A percentile compares a stretch with the other conserved stretches of the same genome.
These are phyloP conservation scores for Axea sp. DNA, from an alignment of 2,888 invertebrate species.

Conservation along the genomic window DNA sequence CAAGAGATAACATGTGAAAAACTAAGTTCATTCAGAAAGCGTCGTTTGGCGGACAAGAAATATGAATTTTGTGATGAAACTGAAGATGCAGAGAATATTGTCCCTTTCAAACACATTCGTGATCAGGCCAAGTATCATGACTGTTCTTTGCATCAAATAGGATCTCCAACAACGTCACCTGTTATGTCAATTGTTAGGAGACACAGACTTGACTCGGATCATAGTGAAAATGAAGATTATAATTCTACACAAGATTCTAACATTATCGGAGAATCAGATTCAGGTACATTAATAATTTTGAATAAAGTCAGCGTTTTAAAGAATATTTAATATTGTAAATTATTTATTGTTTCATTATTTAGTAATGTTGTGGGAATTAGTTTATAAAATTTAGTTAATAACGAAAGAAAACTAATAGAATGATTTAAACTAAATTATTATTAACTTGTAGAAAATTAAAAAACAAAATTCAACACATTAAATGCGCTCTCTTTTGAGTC, in stretches of 20 bases:
- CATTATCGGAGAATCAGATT: constrained; percentile 68
- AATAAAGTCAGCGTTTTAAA: too few relatives aligned
- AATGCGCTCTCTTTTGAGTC: too few relatives aligned
- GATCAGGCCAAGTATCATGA: constrained; percentile 75
- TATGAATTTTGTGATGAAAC: constrained; percentile 93
- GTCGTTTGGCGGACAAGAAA: constrained; percentile 93
- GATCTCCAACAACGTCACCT: constrained; percentile 73
- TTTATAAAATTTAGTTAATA: too few relatives aligned
- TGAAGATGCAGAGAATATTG: constrained; percentile 83
- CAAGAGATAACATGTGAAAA: constrained; percentile 89
- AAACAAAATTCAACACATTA: too few relatives aligned
- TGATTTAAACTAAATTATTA: too few relatives aligned
- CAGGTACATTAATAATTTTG: too few relatives aligned
- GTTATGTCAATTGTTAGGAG: constrained; percentile 72
- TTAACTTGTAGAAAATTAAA: too few relatives aligned
- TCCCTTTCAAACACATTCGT: constrained; percentile 79
- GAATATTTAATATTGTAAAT: too few relatives aligned
- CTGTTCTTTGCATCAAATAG: constrained; percentile 72
- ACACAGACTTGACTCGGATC: constrained; percentile 74
- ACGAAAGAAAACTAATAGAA: too few relatives aligned
- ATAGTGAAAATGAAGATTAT: constrained; percentile 75
- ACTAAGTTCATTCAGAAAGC: constrained; percentile 90
- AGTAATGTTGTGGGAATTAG: too few relatives aligned
- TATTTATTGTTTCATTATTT: too few relatives aligned
- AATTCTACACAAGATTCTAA: constrained; percentile 77